Conservation (phyloP, 2,113 vertebrate species). For the Ahaetulla prasina region DNA sequence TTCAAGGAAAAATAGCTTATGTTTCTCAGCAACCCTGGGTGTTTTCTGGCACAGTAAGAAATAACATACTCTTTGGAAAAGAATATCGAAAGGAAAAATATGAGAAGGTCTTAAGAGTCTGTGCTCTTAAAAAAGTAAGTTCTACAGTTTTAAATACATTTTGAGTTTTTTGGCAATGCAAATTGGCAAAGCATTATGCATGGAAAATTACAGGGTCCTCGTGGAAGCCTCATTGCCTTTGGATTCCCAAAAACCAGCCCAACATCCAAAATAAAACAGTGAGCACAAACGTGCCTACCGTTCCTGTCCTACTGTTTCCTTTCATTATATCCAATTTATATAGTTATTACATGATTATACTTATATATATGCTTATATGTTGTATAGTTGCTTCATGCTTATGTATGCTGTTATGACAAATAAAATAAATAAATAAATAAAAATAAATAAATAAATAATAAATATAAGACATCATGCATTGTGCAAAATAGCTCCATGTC, state of each 20-base stretch:
- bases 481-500: neutral
- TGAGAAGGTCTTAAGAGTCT: slow-evolving; percentile 82
- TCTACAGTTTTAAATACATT: neutral
- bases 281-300: too few species aligned
- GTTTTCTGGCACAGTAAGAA: slow-evolving; percentile 89
- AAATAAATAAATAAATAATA: too few species aligned
- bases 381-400: too few species aligned
- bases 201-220: neutral
- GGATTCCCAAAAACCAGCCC: neutral
- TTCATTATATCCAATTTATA: too few species aligned
- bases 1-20: slow-evolving; percentile 84
- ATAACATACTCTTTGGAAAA: slow-evolving; percentile 96
- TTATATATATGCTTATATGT: too few species aligned
- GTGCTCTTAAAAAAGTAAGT: slow-evolving; percentile 88
- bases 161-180: neutral
- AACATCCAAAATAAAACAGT: neutral
- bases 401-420: too few species aligned
- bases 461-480: neutral
- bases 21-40: slow-evolving; percentile 94
- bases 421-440: too few species aligned
- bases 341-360: too few species aligned
- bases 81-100: slow-evolving; percentile 84
- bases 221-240: neutral
- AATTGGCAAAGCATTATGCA: neutral
- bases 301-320: too few species aligned